Percentiles rank a stretch among this genome's conserved stretches.
phyloP scores from a whole-genome alignment of 1,140 invertebrate genomes.

The Acyrthosiphon pisum region DNA sequence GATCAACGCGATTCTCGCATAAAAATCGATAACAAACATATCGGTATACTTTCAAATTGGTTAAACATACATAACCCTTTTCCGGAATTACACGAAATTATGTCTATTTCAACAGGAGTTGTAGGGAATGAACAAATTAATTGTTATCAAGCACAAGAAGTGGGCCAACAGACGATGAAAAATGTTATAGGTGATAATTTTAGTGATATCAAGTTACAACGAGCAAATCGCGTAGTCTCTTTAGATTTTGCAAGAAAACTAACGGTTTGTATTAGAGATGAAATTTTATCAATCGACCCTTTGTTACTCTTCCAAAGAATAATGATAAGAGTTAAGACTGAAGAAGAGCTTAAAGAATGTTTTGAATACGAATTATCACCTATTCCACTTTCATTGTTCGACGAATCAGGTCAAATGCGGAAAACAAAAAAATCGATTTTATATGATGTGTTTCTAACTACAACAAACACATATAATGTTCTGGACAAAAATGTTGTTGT shows the following conservation, averaged over 20 bases:
- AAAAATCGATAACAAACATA: constrained; percentile 62
- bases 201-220: constrained; percentile 24
- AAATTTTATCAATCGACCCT: too few relatives aligned
- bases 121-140: constrained; percentile 63
- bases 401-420: too few relatives aligned
- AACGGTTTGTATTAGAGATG: not conserved
- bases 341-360: too few relatives aligned
- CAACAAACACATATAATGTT: too few relatives aligned
- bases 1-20: constrained; percentile 63
- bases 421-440: too few relatives aligned
- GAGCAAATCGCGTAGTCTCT: constrained; percentile 24
- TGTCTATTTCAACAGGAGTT: constrained; percentile 63
- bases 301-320: too few relatives aligned
- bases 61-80: constrained; percentile 63
- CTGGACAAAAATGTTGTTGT: too few relatives aligned
- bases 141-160: constrained; percentile 63
- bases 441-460: too few relatives aligned
- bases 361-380: too few relatives aligned
- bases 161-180: constrained; percentile 61
- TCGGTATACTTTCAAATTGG: too few relatives aligned
- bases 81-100: constrained; percentile 60
- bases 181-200: constrained; percentile 59
- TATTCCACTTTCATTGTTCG: too few relatives aligned
- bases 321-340: too few relatives aligned
- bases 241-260: not conserved